Conservation (phyloP, 2,888 invertebrate species). For the Drosophila heteroneura region DNA sequence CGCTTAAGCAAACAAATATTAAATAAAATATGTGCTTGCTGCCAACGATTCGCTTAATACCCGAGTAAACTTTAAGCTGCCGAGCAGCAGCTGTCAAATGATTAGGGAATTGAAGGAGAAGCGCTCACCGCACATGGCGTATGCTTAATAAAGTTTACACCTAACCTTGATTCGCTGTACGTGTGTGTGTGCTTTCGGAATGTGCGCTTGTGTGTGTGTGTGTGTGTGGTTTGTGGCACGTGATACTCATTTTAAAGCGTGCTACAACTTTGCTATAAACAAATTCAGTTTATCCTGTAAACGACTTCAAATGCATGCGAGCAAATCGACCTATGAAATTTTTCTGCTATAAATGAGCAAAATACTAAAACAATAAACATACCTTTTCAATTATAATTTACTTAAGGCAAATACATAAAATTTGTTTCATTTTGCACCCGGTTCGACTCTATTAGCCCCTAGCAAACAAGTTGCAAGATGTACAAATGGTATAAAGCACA, state of each 20-base stretch:
- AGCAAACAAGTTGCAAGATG: neutral
- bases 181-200: slow-evolving; percentile 22
- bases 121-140: slow-evolving; percentile 51
- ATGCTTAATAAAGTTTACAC: slow-evolving; percentile 71
- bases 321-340: neutral
- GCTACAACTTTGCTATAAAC: neutral
- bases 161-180: slow-evolving; percentile 64
- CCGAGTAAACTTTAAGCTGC: slow-evolving; percentile 65
- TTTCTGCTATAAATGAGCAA: neutral
- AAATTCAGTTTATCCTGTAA: slow-evolving; percentile 12
- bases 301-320: neutral
- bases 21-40: slow-evolving; percentile 60
- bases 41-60: slow-evolving; percentile 37
- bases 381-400: neutral
- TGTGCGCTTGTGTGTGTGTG: slow-evolving; percentile 18
- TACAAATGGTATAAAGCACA: neutral
- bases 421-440: neutral
- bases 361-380: neutral
- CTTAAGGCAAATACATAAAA: neutral
- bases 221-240: slow-evolving; percentile 42
- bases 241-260: slow-evolving; percentile 62
- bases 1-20: slow-evolving; percentile 61
- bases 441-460: neutral
- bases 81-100: slow-evolving; percentile 69
- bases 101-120: slow-evolving; percentile 56